Base-by-base conservation (phyloP, 2,888 invertebrate genomes). In the Drosophila aldrichi region DNA sequence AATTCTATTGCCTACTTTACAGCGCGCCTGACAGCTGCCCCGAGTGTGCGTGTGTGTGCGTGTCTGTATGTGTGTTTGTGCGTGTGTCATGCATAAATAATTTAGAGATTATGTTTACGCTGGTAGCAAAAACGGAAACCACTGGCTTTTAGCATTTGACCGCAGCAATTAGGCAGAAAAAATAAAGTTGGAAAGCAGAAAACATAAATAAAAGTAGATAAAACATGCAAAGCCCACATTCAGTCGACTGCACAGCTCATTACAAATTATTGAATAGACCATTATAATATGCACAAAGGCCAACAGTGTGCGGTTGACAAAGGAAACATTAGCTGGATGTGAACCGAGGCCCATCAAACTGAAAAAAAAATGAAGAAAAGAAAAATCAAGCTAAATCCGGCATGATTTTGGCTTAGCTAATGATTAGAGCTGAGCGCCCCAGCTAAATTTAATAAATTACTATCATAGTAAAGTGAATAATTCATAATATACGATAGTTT, bases 41-140 rank as follows among this genome's bases (percentile, higher is more conserved):
- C 38, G 36, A 36, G 38, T 41, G 25, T 49, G 34, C 29, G 36
- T 36, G 54, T 44, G 25, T 29, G 54, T 32, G 43, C 25, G 32
- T 29, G 57, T 41, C 18, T 32, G 57, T 48, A 36, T 9, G 25
- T 34, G 49, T 29, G 57, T 48, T 40, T 41, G 52, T 58, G 67
- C 48, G 32, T 54, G 34, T 20, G n/a, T 51, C 65, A 86, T 87
- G 74, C 70, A 89, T 83, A 81, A 87, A 89, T 81, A 84, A 84
- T 75, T 75, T 64, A 49, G 22, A 56, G 63, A 51, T 65, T 72
- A 72, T 77, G 51, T 61, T 52, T 36, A 34, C 32, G 51, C 36
- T 40, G 55, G n/a, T 14, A 64, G 25, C n/a, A n/a, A 55, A 49
- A 49, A 57, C 57, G 40, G 25, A 59, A 41, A 69, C 44, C 52